Conservation (phyloP, 2,888 invertebrate genomes). For the Pollenia labialis region DNA sequence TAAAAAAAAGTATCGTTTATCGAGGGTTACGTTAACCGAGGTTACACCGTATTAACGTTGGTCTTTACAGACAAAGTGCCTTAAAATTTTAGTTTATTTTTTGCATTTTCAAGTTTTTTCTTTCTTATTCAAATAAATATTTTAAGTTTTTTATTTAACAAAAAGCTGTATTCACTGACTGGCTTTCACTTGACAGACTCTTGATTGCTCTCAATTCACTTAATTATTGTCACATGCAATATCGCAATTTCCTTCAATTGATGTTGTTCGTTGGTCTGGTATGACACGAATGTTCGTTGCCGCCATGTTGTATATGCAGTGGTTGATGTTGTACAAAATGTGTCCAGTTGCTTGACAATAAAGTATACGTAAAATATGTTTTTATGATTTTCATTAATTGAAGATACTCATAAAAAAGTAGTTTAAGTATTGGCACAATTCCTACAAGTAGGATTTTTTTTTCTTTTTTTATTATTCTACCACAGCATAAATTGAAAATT, state of each 20-base stretch:
- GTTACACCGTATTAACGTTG: not conserved
- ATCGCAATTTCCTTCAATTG: slow-evolving; percentile 65
- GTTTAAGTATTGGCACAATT: slow-evolving; percentile 71
- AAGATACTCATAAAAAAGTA: slow-evolving; percentile 68
- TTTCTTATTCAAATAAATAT: not conserved
- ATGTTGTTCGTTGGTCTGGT: slow-evolving; percentile 3
- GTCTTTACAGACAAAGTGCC: slow-evolving; percentile 26
- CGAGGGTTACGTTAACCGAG: too few species aligned
- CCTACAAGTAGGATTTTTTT: slow-evolving; percentile 8
- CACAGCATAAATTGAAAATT: slow-evolving; percentile 48
- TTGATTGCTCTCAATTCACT: slow-evolving; percentile 69
- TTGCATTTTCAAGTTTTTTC: not conserved
- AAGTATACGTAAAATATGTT: slow-evolving; percentile 66
- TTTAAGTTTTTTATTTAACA: slow-evolving; percentile 16
- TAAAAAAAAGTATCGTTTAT: too few species aligned
- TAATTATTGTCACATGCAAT: slow-evolving; percentile 68
- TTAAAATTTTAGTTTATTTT: slow-evolving; percentile 39
- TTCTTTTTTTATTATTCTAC: slow-evolving; percentile 2
- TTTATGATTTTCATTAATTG: slow-evolving; percentile 68
- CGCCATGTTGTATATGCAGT: not conserved
- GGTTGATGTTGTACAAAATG: slow-evolving; percentile 1
- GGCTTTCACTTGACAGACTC: slow-evolving; percentile 56
- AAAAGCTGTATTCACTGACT: slow-evolving; percentile 4
- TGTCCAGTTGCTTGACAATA: slow-evolving; percentile 58
- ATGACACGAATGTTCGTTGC: not conserved